A percentile compares a stretch with the other conserved stretches of the same genome.
These are phyloP conservation scores for Crypturellus tataupa DNA, from an alignment of 2,797 vertebrate species.

Conservation along the genomic window DNA sequence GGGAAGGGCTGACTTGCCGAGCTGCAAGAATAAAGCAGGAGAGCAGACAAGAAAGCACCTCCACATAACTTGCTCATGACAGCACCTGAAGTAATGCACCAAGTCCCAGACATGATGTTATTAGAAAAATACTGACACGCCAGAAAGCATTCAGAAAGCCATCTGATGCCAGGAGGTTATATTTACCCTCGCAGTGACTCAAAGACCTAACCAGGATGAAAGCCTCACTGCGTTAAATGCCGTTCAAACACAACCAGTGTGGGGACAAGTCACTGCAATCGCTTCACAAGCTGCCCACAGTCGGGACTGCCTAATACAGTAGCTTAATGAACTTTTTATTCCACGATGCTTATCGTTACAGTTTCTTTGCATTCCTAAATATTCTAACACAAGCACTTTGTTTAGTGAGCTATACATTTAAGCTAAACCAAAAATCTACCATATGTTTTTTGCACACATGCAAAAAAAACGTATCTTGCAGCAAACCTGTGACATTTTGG, in stretches of 20 bases:
- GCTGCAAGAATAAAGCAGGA: not conserved
- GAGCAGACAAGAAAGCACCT: not conserved
- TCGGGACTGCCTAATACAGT: not conserved
- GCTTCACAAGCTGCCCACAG: not conserved
- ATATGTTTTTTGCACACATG: accelerated
- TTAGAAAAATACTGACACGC: slow-evolving; percentile 54
- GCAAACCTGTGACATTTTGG: not conserved
- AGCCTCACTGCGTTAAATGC: not conserved
- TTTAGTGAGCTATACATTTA: not conserved
- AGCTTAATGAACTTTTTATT: not conserved
- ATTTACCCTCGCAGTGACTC: not conserved
- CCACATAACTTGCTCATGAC: not conserved
- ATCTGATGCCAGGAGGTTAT: not conserved
- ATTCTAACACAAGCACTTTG: not conserved
- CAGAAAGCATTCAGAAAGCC: not conserved
- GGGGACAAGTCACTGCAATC: not conserved
- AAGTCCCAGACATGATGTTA: slow-evolving; percentile 52
- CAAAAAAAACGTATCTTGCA: not conserved
- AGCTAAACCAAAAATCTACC: not conserved
- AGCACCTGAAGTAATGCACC: slow-evolving; percentile 28
- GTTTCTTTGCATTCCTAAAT: not conserved
- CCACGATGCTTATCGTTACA: not conserved
- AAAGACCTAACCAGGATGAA: slow-evolving; percentile 16
- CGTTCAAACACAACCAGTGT: not conserved
- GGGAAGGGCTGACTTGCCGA: not conserved